Percentiles rank a stretch among this genome's conserved stretches.
Evolutionary conservation across 1,140 invertebrate species (phyloP).

Genomic region (Ruditapes philippinarum): DNA sequence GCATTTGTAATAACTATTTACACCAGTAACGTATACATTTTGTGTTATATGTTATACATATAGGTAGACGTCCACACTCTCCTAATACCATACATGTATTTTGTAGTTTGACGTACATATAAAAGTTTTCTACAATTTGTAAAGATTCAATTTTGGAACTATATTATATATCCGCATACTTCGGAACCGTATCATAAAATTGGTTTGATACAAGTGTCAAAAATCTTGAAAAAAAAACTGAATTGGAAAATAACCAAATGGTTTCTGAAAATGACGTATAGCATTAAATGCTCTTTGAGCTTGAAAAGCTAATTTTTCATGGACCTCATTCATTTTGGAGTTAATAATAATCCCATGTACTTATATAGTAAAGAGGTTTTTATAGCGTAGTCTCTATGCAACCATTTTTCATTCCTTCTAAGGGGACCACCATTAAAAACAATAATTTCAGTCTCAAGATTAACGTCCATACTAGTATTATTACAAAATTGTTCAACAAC

Average conservation of each 20-base stretch:
- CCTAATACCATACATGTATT: constrained; percentile 15
- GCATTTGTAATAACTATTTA: too few species aligned
- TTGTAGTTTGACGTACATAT: neutral
- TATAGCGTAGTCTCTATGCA: neutral
- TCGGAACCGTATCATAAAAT: constrained; percentile 53
- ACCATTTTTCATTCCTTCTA: constrained; percentile 3
- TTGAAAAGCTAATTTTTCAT: constrained; percentile 28
- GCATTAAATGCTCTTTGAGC: neutral
- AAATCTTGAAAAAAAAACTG: constrained; percentile 8
- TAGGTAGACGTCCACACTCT: constrained; percentile 38
- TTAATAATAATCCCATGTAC: constrained; percentile 36
- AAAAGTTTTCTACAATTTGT: constrained; percentile 32
- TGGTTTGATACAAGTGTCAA: constrained; percentile 12
- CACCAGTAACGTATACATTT: too few species aligned
- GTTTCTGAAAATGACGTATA: neutral
- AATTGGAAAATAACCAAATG: neutral
- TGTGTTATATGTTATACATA: constrained; percentile 19
- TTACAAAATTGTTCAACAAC: constrained; percentile 19
- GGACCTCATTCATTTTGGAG: neutral
- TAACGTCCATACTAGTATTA: constrained; percentile 19
- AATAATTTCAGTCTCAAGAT: constrained; percentile 13
- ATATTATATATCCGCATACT: constrained; percentile 28
- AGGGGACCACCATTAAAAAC: constrained; percentile 6
- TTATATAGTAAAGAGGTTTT: neutral
- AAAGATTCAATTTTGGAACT: constrained; percentile 15